Evolutionary conservation across 2,113 vertebrate species (phyloP), one percentile per base, ranked within the genome.

Genomic region (Columbina picui): DNA sequence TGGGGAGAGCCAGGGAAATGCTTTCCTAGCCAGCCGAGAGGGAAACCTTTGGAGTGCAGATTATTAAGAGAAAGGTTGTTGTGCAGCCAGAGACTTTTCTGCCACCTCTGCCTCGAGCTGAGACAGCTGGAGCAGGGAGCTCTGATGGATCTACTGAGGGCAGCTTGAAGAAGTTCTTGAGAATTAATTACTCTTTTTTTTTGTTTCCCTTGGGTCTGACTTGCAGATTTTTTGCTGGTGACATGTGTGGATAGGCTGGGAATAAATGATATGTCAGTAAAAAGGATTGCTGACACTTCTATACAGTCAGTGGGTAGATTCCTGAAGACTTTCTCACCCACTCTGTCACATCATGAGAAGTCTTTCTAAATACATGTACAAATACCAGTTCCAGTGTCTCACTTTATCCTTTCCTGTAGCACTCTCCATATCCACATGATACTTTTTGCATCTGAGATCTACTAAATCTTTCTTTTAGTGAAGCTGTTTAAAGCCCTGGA

Each of bases 141-240:
- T 71, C 55, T 87, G 74, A 80, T 47, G 57, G 73, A 89, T 87
- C 82, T 84, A 69, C 64, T 55, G 59, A 39, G 87, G 73, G 73
- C 59, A 39, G 43, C 34, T 68, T 50, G 64, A 84, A 68, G 73
- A 89, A 87, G 63, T 81, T 79, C 36, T 84, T 45, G 64, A 71
- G 69, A 89, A 91, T 90, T 93, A 91, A 93, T 93, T 91, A 85
- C 60, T 59, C 82, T 53, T 74, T 23, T 43, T 43, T 60, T 77
- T 27, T 14, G 8, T 64, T 93, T 84, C 88, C 89, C 64, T 77
- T 73, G 82, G 49, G 59, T 74, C 45, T 60, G 59, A 21, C 49
- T 92, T 50, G 38, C 25, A 25, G 73, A 53, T 43, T n/a, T 84
- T 89, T 75, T 75, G 60, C 47, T 4, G 0, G 43, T 84, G 84